Evolutionary conservation across 1,140 invertebrate species (phyloP).

Genomic region (Ceratina calcarata): DNA sequence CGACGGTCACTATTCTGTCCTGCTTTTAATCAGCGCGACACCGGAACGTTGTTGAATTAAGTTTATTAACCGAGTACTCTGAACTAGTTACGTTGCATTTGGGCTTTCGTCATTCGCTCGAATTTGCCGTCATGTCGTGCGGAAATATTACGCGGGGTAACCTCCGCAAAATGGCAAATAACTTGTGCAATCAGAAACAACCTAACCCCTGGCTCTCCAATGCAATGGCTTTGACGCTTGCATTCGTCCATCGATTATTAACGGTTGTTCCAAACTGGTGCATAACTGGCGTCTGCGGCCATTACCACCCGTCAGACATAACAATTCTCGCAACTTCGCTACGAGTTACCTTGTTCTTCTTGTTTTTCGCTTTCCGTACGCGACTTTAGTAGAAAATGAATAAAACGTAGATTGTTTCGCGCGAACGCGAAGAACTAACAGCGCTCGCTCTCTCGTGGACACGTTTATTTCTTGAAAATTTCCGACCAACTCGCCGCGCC

Average conservation of each 20-base stretch:
- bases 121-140: neutral
- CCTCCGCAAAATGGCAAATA: conserved; percentile 12
- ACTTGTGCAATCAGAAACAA: conserved; percentile 10
- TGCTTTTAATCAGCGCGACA: too few relatives aligned
- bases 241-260: conserved; percentile 21
- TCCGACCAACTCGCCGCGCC: neutral
- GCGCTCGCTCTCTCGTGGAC: neutral
- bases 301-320: neutral
- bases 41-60: conserved; percentile 8
- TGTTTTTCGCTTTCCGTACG: neutral
- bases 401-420: neutral
- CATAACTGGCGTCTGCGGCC: neutral
- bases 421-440: neutral
- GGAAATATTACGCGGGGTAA: conserved; percentile 2
- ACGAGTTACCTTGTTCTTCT: neutral
- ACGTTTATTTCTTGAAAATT: conserved; percentile 10
- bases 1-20: too few relatives aligned
- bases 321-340: neutral
- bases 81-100: neutral
- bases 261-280: neutral
- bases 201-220: neutral
- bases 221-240: neutral
- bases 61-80: conserved; percentile 11
- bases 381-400: neutral
- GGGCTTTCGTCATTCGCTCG: neutral